phyloP scores from a whole-genome alignment of 2,888 invertebrate genomes.

The Melanchra persicariae region DNA sequence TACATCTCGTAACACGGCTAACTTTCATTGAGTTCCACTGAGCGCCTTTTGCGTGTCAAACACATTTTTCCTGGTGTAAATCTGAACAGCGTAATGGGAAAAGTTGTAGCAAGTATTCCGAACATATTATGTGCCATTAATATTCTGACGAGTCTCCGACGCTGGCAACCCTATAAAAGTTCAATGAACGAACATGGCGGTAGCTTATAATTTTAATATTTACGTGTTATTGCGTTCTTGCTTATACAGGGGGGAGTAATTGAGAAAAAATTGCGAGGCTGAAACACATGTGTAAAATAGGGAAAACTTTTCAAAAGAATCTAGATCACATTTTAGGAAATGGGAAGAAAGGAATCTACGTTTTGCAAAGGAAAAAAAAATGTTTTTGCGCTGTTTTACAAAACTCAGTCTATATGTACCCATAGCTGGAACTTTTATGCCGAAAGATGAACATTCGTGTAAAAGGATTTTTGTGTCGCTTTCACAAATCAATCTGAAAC shows the following conservation, averaged over 20 bases:
- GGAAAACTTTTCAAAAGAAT: background rate
- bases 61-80: constrained; percentile 85
- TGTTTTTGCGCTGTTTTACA: background rate
- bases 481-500: constrained; percentile 55
- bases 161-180: constrained; percentile 84
- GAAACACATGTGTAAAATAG: background rate
- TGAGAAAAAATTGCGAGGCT: background rate
- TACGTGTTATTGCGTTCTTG: constrained; percentile 54
- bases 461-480: constrained; percentile 63
- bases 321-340: constrained; percentile 2
- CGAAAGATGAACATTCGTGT: constrained; percentile 51
- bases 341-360: too few relatives aligned
- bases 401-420: constrained; percentile 15
- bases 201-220: constrained; percentile 75
- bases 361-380: background rate
- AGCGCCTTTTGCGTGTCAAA: constrained; percentile 78
- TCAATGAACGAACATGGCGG: constrained; percentile 79
- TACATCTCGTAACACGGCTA: constrained; percentile 74
- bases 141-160: constrained; percentile 86
- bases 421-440: constrained; percentile 47
- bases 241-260: constrained; percentile 9
- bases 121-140: constrained; percentile 89
- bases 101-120: constrained; percentile 90
- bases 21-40: constrained; percentile 82
- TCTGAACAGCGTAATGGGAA: constrained; percentile 88